Conservation (phyloP, 2,113 vertebrate genomes). For the Seriola rivoliana region DNA sequence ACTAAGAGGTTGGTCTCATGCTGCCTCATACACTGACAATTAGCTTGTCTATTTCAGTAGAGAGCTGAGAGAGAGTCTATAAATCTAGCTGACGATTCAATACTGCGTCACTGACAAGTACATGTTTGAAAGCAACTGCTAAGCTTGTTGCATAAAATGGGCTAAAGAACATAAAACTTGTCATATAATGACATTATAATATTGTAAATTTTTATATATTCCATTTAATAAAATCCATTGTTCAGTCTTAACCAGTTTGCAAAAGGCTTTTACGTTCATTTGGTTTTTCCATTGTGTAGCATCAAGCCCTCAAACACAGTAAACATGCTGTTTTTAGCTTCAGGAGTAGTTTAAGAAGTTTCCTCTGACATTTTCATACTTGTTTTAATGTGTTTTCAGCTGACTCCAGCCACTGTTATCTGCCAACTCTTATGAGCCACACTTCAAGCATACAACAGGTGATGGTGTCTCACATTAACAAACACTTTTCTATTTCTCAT, state of each 20-base stretch:
- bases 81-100: slow-evolving; percentile 37
- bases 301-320: neutral
- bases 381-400: too few relatives aligned
- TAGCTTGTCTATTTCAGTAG: slow-evolving; percentile 29
- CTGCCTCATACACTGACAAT: slow-evolving; percentile 45
- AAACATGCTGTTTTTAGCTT: too few relatives aligned
- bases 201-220: slow-evolving; percentile 18
- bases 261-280: slow-evolving; percentile 4
- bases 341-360: neutral
- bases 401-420: too few relatives aligned
- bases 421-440: too few relatives aligned
- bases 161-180: slow-evolving; percentile 1
- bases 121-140: slow-evolving; percentile 6
- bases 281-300: slow-evolving; percentile 6
- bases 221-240: slow-evolving; percentile 19
- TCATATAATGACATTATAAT: neutral
- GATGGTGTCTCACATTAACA: too few relatives aligned
- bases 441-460: too few relatives aligned
- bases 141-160: neutral
- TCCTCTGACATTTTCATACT: too few relatives aligned
- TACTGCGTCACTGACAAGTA: slow-evolving; percentile 12
- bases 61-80: slow-evolving; percentile 29
- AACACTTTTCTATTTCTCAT: too few relatives aligned
- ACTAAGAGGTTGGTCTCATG: slow-evolving; percentile 44
- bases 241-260: slow-evolving; percentile 4